Evolutionary conservation across 2,797 vertebrate genomes (phyloP).

Genomic region (Hybognathus amarus): DNA sequence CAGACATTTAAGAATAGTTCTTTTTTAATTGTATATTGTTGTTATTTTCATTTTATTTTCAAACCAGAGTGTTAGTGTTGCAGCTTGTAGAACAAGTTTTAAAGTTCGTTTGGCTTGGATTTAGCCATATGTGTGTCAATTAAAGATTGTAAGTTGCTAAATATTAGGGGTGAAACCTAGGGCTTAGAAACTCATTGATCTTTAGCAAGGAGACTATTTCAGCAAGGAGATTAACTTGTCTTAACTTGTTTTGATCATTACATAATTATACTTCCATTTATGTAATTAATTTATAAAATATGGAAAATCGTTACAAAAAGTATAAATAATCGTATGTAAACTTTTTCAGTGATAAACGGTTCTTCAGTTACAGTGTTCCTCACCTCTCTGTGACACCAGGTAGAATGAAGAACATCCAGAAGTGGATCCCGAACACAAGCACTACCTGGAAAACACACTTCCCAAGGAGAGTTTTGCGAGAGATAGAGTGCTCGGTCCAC

Average conservation of each 20-base stretch:
- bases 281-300: background rate
- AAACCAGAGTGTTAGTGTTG: too few species aligned
- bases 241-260: background rate
- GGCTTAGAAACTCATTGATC: too few species aligned
- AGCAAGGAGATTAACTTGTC: background rate
- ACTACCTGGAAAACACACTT: slow-evolving; percentile 83
- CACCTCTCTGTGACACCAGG: slow-evolving; percentile 82
- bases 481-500: slow-evolving; percentile 82
- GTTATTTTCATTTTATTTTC: too few species aligned
- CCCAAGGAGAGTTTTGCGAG: slow-evolving; percentile 80
- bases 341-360: background rate
- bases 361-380: background rate
- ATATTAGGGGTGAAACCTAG: too few species aligned
- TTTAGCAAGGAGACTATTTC: background rate
- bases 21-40: too few species aligned
- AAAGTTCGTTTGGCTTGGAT: too few species aligned
- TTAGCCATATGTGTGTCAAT: too few species aligned
- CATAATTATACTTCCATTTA: background rate
- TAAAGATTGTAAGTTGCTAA: too few species aligned
- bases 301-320: background rate
- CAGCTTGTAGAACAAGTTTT: too few species aligned
- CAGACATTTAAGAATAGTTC: too few species aligned
- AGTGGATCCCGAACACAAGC: slow-evolving; percentile 82
- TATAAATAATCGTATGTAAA: background rate
- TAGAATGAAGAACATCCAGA: slow-evolving; percentile 86